These are phyloP conservation scores for Asobara japonica DNA, from an alignment of 1,140 invertebrate species.

Conservation along the genomic window DNA sequence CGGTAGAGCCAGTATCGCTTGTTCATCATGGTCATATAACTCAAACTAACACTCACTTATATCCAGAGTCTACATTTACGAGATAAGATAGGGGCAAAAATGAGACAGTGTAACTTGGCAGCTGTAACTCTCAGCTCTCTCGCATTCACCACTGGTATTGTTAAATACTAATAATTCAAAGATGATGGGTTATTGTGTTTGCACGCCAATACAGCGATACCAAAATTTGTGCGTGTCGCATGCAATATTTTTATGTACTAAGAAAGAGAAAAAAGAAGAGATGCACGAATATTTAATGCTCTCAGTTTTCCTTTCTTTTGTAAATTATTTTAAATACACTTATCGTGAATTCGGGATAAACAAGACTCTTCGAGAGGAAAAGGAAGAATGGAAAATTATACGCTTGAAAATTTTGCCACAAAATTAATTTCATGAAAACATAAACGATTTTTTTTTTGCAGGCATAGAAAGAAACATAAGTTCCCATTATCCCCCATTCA, in stretches of 20 bases:
- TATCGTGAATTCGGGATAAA: too few relatives aligned
- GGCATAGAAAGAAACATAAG: too few relatives aligned
- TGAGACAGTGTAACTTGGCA: conserved; percentile 14
- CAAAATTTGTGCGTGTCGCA: background rate
- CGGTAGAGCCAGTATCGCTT: conserved; percentile 22
- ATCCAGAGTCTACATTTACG: background rate
- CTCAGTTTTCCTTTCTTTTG: background rate
- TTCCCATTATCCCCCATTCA: too few relatives aligned
- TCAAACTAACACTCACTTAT: conserved; percentile 16
- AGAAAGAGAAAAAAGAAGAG: too few relatives aligned
- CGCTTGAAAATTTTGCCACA: too few relatives aligned
- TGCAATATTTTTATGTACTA: background rate
- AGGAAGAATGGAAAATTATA: too few relatives aligned
- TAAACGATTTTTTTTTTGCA: too few relatives aligned
- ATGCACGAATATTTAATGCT: background rate
- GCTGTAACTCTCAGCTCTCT: background rate
- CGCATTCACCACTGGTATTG: background rate
- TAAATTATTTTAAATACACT: background rate
- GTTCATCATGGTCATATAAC: conserved; percentile 25
- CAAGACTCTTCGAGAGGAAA: too few relatives aligned
- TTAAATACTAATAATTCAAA: conserved; percentile 12
- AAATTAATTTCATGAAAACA: too few relatives aligned
- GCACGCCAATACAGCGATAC: background rate
- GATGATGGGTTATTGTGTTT: background rate
- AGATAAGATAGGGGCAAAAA: conserved; percentile 25